Conservation (phyloP, 2,113 vertebrate genomes). For the Empidonax traillii region DNA sequence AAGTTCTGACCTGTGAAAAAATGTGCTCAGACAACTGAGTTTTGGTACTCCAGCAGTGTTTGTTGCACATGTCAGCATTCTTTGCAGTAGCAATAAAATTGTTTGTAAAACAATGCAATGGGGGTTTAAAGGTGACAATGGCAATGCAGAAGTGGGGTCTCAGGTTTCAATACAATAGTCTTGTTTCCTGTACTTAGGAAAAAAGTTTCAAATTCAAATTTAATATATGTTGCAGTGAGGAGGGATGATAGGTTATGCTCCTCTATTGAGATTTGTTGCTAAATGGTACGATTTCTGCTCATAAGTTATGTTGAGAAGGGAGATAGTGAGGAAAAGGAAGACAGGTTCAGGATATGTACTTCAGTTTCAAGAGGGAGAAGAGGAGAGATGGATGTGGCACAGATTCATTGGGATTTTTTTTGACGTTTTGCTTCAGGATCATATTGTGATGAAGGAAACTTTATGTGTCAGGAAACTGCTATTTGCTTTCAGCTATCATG, state of each 20-base stretch:
- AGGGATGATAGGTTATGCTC: neutral
- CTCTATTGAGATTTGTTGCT: neutral
- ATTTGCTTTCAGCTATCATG: neutral
- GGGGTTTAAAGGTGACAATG: neutral
- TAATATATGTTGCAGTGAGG: neutral
- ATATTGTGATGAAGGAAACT: neutral
- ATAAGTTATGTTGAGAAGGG: neutral
- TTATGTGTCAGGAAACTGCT: neutral
- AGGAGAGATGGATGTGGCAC: neutral
- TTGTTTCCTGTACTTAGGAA: neutral
- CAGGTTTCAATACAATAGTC: neutral
- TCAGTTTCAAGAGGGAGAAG: neutral
- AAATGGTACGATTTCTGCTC: neutral
- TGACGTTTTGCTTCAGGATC: neutral
- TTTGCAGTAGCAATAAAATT: neutral
- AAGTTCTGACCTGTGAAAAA: neutral
- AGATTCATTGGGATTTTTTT: neutral
- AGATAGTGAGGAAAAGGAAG: neutral
- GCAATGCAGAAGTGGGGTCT: neutral
- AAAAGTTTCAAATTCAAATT: neutral
- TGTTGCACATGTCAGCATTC: neutral
- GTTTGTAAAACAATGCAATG: neutral
- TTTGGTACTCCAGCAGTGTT: neutral
- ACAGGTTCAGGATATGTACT: neutral
- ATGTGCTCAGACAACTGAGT: neutral